Evolutionary conservation across 2,797 vertebrate genomes (phyloP).

Genomic region (Pterois miles): DNA sequence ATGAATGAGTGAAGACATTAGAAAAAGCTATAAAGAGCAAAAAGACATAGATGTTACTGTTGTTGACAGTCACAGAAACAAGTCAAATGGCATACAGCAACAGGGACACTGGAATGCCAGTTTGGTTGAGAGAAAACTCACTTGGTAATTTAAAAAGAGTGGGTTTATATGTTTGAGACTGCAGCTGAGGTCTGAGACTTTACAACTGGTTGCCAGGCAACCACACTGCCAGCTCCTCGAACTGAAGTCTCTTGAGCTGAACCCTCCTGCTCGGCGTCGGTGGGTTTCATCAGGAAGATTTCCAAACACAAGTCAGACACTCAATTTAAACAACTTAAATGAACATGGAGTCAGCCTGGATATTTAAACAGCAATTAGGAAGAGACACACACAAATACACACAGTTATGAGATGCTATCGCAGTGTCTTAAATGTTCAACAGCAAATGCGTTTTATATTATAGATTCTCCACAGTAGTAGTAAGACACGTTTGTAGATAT

Average conservation of each 20-base stretch:
- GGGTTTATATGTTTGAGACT: constrained; percentile 50
- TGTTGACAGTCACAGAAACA: background rate
- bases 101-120: background rate
- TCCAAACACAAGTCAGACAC: constrained; percentile 29
- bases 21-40: background rate
- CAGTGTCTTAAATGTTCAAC: background rate
- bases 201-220: constrained; percentile 70
- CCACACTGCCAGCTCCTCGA: constrained; percentile 37
- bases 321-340: constrained; percentile 10
- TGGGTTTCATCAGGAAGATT: constrained; percentile 27
- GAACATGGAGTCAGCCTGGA: constrained; percentile 11
- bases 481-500: background rate
- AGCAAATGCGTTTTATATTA: too few species aligned
- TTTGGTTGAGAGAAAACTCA: constrained; percentile 28
- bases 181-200: constrained; percentile 49
- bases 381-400: background rate
- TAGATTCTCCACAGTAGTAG: too few species aligned
- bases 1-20: background rate
- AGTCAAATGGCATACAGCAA: background rate
- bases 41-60: background rate
- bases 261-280: constrained; percentile 24
- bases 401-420: background rate
- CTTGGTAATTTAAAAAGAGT: constrained; percentile 22
- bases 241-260: constrained; percentile 29
- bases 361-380: constrained; percentile 7